These are phyloP conservation scores for Mythimna impura DNA, from an alignment of 2,888 invertebrate genomes.

Conservation along the genomic window DNA sequence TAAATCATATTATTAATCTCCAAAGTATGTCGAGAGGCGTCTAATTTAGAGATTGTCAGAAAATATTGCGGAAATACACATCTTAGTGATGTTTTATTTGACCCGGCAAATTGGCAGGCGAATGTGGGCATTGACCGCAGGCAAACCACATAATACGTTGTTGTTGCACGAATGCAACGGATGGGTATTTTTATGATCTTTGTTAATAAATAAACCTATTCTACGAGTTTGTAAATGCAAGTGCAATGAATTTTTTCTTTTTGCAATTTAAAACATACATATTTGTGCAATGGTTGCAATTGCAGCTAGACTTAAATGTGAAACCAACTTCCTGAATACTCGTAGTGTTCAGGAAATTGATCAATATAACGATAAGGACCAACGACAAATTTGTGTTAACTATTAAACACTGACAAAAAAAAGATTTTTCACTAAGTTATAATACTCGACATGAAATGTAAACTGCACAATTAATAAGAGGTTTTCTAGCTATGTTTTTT, in stretches of 20 bases:
- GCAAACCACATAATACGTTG: constrained; percentile 15
- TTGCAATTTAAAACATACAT: constrained; percentile 6
- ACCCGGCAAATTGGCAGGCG: constrained; percentile 22
- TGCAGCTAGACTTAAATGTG: constrained; percentile 16
- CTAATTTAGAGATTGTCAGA: constrained; percentile 34
- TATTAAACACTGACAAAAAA: neutral
- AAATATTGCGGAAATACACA: constrained; percentile 52
- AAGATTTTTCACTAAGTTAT: neutral
- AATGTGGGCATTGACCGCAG: constrained; percentile 34
- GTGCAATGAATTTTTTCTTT: constrained; percentile 23
- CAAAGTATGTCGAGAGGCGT: constrained; percentile 55
- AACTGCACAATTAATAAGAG: neutral
- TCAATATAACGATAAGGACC: constrained; percentile 14
- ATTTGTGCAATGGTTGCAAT: constrained; percentile 24
- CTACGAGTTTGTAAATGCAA: constrained; percentile 23
- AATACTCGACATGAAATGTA: neutral
- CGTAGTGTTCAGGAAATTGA: constrained; percentile 22
- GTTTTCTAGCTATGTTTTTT: neutral
- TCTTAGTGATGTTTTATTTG: constrained; percentile 29
- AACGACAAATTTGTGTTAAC: neutral
- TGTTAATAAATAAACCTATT: constrained; percentile 40
- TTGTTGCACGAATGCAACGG: constrained; percentile 46
- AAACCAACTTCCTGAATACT: neutral
- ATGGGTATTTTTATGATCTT: constrained; percentile 31
- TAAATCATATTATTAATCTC: constrained; percentile 47